Evolutionary conservation across 2,888 invertebrate genomes (phyloP), one percentile per base, ranked within the genome.

Genomic region (Malthinus seriepunctatus): DNA sequence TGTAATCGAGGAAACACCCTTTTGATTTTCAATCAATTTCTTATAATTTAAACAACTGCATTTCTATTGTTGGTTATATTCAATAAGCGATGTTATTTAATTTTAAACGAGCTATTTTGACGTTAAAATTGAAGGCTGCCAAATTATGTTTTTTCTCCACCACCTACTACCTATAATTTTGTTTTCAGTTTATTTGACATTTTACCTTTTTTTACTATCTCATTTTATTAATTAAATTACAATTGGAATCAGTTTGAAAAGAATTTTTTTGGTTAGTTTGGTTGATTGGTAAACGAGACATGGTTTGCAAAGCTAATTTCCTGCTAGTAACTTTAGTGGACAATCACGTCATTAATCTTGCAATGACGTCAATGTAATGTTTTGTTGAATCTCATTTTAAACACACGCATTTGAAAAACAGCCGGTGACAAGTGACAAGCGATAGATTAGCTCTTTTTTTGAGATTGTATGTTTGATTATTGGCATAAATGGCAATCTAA

Each of bases 341-440:
- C 74, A 75, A 75, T 75, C 76, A 65, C 68, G 70, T 73, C 74
- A 76, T 75, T 74, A 75, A 76, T 76, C 76, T 76, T 74, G 70
- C 69, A 69, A 63, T 69, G 71, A 72, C 73, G 68, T 74, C 71
- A 74, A 74, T 74, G 71, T 69, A 68, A 60, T 70, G 73, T 74
- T 75, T 75, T 75, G 74, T 74, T 72, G 65, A 67, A 65, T 65
- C 62, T 65, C 67, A 65, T 69, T 72, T 72, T 70, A 71, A 73
- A 73, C 71, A 72, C 70, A 73, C 71, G 70, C 65, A 70, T 65
- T 63, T 66, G 70, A 69, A 73, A 72, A 73, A 72, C 73, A 71
- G 71, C 72, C 73, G 74, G 73, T 75, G 75, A 75, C 74, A 74
- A 75, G 73, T 75, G 75, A 75, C 75, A 74, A 70, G 74, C 73